Conservation (phyloP, 2,113 vertebrate species). For the Corythaeola cristata region DNA sequence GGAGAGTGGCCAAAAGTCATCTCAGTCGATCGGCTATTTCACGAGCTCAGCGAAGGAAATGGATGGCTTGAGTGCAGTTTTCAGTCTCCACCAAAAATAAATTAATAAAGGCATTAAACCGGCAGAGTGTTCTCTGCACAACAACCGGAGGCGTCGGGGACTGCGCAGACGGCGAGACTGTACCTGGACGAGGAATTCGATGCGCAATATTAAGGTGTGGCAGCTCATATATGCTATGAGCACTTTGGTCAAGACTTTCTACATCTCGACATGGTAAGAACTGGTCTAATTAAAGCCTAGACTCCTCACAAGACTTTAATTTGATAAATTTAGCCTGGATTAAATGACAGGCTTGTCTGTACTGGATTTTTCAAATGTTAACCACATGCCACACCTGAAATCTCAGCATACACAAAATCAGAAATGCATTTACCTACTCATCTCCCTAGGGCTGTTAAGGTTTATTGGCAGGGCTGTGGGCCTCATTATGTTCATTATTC, state of each 20-base stretch:
- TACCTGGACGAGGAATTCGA: background rate
- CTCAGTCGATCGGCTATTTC: background rate
- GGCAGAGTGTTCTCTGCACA: background rate
- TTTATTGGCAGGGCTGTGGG: slow-evolving; percentile 46
- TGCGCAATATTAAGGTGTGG: background rate
- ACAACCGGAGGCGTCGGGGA: background rate
- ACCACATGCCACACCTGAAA: slow-evolving; percentile 55
- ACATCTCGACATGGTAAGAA: background rate
- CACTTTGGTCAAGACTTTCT: slow-evolving; percentile 26
- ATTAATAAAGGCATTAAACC: background rate
- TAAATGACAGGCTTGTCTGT: slow-evolving; percentile 47
- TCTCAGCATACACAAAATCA: slow-evolving; percentile 1
- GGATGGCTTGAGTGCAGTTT: background rate
- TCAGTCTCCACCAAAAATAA: background rate
- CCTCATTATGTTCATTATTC: slow-evolving; percentile 49
- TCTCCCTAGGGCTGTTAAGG: slow-evolving; percentile 24
- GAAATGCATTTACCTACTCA: slow-evolving; percentile 19
- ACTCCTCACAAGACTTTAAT: slow-evolving; percentile 39
- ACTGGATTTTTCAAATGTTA: slow-evolving; percentile 37
- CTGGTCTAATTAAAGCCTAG: background rate
- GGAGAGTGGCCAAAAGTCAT: background rate
- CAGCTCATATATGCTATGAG: background rate
- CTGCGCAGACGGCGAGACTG: accelerated
- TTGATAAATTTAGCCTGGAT: slow-evolving; percentile 29
- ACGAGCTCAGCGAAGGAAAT: background rate